These are phyloP conservation scores for Eclectus roratus DNA, from an alignment of 2,113 vertebrate species.

Conservation along the genomic window DNA sequence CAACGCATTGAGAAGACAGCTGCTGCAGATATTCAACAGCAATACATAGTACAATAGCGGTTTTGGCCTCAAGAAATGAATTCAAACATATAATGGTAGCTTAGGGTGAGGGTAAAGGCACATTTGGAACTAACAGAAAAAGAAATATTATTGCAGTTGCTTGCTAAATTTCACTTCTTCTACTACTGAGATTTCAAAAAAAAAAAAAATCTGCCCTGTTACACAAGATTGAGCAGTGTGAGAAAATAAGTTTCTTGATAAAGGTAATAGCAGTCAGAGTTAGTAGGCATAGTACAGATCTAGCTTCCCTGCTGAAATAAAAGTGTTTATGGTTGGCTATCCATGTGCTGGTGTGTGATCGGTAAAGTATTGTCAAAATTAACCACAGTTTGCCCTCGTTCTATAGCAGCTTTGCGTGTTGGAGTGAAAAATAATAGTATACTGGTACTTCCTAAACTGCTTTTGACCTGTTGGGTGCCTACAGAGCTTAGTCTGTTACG, in stretches of 20 bases:
- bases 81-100: background rate
- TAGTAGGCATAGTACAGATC: background rate
- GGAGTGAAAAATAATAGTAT: background rate
- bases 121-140: background rate
- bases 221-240: background rate
- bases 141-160: background rate
- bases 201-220: background rate
- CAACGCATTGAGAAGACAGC: background rate
- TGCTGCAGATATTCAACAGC: background rate
- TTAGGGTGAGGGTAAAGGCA: accelerated
- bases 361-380: no score
- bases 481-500: background rate
- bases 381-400: background rate
- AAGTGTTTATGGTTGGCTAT: background rate
- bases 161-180: background rate
- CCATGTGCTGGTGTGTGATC: background rate
- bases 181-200: background rate
- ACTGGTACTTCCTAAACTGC: background rate
- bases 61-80: background rate
- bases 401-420: background rate
- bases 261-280: background rate
- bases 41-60: accelerated
- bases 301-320: background rate
- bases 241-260: background rate
- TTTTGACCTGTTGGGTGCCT: background rate